Conservation (phyloP, 2,113 vertebrate species). For the Tragelaphus buxtoni region DNA sequence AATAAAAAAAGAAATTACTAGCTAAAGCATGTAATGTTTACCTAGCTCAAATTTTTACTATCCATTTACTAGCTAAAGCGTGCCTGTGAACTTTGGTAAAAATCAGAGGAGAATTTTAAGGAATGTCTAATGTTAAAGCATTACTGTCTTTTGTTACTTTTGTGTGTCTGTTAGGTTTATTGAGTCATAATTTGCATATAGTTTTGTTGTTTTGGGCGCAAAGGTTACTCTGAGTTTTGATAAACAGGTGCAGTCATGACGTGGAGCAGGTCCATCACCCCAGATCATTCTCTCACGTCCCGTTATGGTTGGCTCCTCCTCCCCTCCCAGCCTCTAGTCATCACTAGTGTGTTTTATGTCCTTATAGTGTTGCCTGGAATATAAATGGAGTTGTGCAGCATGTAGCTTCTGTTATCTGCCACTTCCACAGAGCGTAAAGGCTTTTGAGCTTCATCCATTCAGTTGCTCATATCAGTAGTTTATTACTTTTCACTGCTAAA, state of each 20-base stretch:
- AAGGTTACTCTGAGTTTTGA: not conserved
- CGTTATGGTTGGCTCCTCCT: not conserved
- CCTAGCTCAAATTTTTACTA: no score
- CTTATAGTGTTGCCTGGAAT: not conserved
- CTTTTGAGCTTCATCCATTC: not conserved
- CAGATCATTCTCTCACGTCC: not conserved
- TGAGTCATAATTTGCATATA: not conserved
- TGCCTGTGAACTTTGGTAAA: not conserved
- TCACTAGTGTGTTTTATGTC: not conserved
- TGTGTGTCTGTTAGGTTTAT: not conserved
- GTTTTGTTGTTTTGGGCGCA: not conserved
- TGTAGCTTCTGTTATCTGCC: not conserved
- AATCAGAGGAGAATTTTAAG: not conserved
- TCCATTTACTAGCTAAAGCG: not conserved
- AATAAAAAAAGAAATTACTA: not conserved
- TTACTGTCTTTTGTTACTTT: not conserved
- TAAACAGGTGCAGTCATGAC: not conserved
- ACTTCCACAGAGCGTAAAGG: not conserved
- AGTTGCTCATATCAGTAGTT: fast-evolving
- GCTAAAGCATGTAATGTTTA: not conserved
- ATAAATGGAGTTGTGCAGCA: not conserved
- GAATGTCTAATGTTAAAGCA: not conserved
- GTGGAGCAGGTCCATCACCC: not conserved
- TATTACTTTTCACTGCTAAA: not conserved
- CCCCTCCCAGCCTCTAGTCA: not conserved